Percentiles rank a stretch among this genome's conserved stretches.
Evolutionary conservation across 1,140 invertebrate genomes (phyloP).

Genomic region (Coptotermes formosanus): DNA sequence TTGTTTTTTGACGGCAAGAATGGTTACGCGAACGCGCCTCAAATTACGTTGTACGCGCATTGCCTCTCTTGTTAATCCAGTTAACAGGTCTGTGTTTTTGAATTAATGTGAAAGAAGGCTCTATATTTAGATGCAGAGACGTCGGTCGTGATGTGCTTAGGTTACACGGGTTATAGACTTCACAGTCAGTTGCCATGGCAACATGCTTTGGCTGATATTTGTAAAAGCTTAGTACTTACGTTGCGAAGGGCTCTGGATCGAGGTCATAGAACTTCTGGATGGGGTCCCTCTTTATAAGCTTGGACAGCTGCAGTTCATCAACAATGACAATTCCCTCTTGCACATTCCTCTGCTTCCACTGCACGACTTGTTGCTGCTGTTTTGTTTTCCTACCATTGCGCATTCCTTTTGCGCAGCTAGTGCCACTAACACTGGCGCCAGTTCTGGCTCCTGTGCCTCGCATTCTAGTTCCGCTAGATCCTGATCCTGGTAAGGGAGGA

Average conservation of each 20-base stretch:
- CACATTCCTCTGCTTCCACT: slow-evolving; percentile 43
- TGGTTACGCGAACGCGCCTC: too few species aligned
- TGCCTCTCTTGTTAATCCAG: too few species aligned
- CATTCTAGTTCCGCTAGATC: neutral
- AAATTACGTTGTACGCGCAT: too few species aligned
- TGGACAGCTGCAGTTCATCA: slow-evolving; percentile 41
- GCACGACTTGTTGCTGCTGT: slow-evolving; percentile 35
- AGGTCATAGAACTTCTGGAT: slow-evolving; percentile 44
- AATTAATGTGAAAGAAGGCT: too few species aligned
- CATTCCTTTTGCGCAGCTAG: neutral
- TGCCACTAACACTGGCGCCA: neutral
- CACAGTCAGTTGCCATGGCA: too few species aligned
- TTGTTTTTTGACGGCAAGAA: too few species aligned
- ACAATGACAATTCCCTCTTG: slow-evolving; percentile 43
- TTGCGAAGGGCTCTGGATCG: slow-evolving; percentile 44
- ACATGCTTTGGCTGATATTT: too few species aligned
- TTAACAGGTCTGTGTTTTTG: too few species aligned
- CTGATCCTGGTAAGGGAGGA: neutral
- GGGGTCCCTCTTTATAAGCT: slow-evolving; percentile 43
- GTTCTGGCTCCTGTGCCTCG: neutral
- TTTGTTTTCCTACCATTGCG: neutral
- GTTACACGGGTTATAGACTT: too few species aligned
- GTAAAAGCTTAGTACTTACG: slow-evolving; percentile 40
- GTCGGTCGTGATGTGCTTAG: too few species aligned
- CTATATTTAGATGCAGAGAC: too few species aligned